phyloP scores from a whole-genome alignment of 2,797 vertebrate genomes.

The Sparus aurata region DNA sequence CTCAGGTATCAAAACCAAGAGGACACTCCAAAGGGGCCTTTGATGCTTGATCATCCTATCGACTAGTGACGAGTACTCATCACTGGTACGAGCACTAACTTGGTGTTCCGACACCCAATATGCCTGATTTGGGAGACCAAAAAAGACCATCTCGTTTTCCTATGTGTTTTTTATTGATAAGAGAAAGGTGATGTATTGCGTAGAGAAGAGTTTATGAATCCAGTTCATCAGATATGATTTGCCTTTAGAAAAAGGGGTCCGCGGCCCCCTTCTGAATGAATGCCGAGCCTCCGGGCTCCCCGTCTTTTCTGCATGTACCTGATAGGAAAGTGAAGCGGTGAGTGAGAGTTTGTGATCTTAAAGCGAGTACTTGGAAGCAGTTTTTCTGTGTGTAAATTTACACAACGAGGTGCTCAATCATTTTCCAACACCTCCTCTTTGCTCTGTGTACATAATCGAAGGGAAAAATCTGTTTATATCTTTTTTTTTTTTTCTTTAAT shows the following conservation, averaged over 20 bases:
- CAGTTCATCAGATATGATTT: slow-evolving; percentile 65
- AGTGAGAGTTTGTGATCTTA: slow-evolving; percentile 48
- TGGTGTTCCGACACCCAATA: slow-evolving; percentile 65
- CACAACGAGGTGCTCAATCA: slow-evolving; percentile 70
- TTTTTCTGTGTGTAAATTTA: slow-evolving; percentile 56
- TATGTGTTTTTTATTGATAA: slow-evolving; percentile 27
- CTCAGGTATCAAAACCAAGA: slow-evolving; percentile 76
- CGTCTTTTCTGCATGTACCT: slow-evolving; percentile 73
- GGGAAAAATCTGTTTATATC: slow-evolving; percentile 61
- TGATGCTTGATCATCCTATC: slow-evolving; percentile 67
- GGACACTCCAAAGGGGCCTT: slow-evolving; percentile 77
- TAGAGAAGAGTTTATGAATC: slow-evolving; percentile 57
- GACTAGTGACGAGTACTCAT: slow-evolving; percentile 49
- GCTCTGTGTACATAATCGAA: slow-evolving; percentile 75
- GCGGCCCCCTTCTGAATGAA: slow-evolving; percentile 56
- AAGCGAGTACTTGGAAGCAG: slow-evolving; percentile 64
- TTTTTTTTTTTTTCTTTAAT: slow-evolving; percentile 51
- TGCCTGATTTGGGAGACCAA: slow-evolving; percentile 82
- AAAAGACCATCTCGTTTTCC: slow-evolving; percentile 57
- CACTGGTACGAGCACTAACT: slow-evolving; percentile 59
- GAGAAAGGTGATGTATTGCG: slow-evolving; percentile 49
- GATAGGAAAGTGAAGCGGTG: slow-evolving; percentile 52
- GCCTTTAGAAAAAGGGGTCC: slow-evolving; percentile 65
- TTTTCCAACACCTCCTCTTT: slow-evolving; percentile 58
- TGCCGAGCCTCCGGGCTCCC: slow-evolving; percentile 45